Evolutionary conservation across 2,888 invertebrate species (phyloP).

Genomic region (Eremobia ochroleuca): DNA sequence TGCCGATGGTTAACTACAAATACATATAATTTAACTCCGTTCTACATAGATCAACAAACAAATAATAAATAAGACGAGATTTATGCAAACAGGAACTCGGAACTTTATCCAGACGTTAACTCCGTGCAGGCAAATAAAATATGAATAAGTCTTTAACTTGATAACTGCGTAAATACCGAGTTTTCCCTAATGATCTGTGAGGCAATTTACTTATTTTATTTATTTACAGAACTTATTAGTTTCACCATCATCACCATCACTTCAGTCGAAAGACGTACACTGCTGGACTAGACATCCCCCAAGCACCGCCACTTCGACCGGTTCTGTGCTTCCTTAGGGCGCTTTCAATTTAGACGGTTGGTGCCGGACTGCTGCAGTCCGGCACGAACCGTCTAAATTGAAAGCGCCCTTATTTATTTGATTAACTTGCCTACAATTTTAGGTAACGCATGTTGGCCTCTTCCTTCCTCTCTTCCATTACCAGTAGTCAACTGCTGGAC

Average conservation of each 20-base stretch:
- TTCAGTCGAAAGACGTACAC: not conserved
- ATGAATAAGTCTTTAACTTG: constrained; percentile 54
- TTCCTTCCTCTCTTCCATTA: not conserved
- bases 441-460: not conserved
- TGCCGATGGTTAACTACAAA: not conserved
- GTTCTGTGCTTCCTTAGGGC: not conserved
- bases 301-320: not conserved
- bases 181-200: constrained; percentile 30
- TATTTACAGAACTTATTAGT: not conserved
- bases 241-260: not conserved
- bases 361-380: too few relatives aligned
- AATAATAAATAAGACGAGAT: constrained; percentile 45
- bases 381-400: too few relatives aligned
- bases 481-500: not conserved
- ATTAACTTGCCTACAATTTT: not conserved
- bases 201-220: not conserved
- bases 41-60: constrained; percentile 41
- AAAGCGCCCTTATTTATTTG: too few relatives aligned
- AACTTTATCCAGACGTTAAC: constrained; percentile 50
- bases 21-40: constrained; percentile 12
- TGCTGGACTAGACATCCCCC: not conserved
- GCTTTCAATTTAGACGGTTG: too few relatives aligned
- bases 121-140: constrained; percentile 53
- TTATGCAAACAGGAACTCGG: constrained; percentile 40
- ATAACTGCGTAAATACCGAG: constrained; percentile 40